Conservation (phyloP, 2,888 invertebrate genomes). For the Caprella mutica region DNA sequence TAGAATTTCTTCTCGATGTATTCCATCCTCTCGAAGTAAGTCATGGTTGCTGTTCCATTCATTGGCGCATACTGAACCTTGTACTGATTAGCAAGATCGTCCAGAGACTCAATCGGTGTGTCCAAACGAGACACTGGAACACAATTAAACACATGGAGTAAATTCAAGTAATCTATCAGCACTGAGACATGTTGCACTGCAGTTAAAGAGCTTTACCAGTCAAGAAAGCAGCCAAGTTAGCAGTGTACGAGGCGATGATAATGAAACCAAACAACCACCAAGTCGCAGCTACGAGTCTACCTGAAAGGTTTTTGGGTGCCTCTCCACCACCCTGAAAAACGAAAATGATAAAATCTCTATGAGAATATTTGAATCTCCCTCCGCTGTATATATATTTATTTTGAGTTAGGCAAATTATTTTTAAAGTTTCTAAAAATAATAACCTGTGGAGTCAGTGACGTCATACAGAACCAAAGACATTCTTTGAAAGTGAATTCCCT, state of each 20-base stretch:
- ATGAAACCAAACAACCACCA: constrained; percentile 99
- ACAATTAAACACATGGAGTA: too few relatives aligned
- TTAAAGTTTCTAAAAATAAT: too few relatives aligned
- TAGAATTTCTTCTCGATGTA: constrained; percentile 89
- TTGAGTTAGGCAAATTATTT: neutral
- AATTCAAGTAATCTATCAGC: too few relatives aligned
- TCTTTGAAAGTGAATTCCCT: constrained; percentile 89
- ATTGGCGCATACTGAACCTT: constrained; percentile 91
- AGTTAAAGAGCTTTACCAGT: constrained; percentile 48
- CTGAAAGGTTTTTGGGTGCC: constrained; percentile 90
- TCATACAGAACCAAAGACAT: constrained; percentile 98
- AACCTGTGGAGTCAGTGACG: constrained; percentile 79
- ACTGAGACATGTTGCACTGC: too few relatives aligned
- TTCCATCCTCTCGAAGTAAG: constrained; percentile 91
- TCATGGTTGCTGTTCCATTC: constrained; percentile 75
- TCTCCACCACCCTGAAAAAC: constrained; percentile 71
- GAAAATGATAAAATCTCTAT: too few relatives aligned
- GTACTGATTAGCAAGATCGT: constrained; percentile 88
- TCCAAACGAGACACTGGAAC: constrained; percentile 67
- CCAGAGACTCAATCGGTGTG: constrained; percentile 81
- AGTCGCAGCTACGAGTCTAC: constrained; percentile 86
- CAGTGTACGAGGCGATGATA: constrained; percentile 96
- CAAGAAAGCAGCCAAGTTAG: constrained; percentile 92
- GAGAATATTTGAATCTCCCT: too few relatives aligned
- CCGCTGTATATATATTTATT: neutral